These are phyloP conservation scores for Lepus timidus DNA, from an alignment of 2,113 vertebrate species.

Conservation along the genomic window DNA sequence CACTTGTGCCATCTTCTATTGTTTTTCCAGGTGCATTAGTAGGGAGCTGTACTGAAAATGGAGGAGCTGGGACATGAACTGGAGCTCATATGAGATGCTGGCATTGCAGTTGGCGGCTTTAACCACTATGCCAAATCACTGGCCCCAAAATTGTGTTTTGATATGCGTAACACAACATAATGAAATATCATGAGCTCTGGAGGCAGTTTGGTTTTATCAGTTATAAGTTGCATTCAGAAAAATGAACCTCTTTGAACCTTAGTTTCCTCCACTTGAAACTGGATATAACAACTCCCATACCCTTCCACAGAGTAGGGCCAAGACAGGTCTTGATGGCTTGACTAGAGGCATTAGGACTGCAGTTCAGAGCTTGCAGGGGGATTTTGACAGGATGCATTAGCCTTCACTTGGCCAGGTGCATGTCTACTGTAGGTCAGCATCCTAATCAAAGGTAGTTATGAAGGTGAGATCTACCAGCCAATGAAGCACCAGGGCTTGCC, in stretches of 20 bases:
- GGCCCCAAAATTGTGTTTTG: not conserved
- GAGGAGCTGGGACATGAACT: too few relatives aligned
- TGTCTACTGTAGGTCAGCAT: not conserved
- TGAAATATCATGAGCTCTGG: not conserved
- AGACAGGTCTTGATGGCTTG: not conserved
- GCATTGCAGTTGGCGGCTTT: too few relatives aligned
- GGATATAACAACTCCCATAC: not conserved
- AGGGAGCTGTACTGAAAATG: too few relatives aligned
- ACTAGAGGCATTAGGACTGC: not conserved
- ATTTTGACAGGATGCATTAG: not conserved
- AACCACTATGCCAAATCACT: too few relatives aligned
- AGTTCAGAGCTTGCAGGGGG: not conserved
- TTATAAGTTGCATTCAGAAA: conserved; percentile 14
- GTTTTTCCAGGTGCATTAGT: too few relatives aligned
- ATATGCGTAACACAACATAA: not conserved
- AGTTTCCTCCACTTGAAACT: not conserved
- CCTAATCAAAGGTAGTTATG: not conserved
- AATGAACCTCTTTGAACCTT: not conserved
- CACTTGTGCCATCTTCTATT: too few relatives aligned
- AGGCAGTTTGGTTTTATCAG: not conserved
- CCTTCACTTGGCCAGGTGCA: not conserved
- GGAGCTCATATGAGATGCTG: too few relatives aligned
- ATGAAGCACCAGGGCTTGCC: not conserved
- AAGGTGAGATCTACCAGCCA: not conserved
- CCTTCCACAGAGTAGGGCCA: not conserved